Base-by-base conservation (phyloP, 2,888 invertebrate genomes). In the Creontiades dilutus region DNA sequence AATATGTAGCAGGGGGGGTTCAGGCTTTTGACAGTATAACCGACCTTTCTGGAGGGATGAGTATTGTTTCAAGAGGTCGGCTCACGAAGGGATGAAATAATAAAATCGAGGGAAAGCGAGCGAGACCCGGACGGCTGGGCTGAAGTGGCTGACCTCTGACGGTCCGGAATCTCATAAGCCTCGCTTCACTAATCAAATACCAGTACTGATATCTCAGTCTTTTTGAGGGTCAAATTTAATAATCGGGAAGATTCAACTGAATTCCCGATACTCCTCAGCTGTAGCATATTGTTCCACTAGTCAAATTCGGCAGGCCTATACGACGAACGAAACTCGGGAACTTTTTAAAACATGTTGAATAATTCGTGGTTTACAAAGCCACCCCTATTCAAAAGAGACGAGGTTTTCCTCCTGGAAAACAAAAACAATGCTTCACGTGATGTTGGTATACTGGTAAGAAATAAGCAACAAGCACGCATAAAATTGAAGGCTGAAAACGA, bases 1-100 rank as follows among this genome's bases (percentile, higher is more conserved):
- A 86, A 86, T 86, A 86, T 86, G 86, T 86, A 86, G 14, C 47
- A n/a, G n/a, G 75, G 86, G 46, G 11, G 86, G 68, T 68, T 37
- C 0, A 68, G 61, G 12, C 68, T 68, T 68, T 68, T 68, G 68
- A 68, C 23, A 23, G 13, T 23, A 68, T 68, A 23, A 23, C 68
- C 12, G 68, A 23, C 19, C 68, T 23, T 68, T 68, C 23, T 12
- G 11, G 19, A 23, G 23, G 68, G 27, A 13, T 23, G 23, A 23
- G 11, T 37, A 37, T 68, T 68, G 68, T 68, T 61, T 61, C n/a
- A 61, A 4, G 11, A 68, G 23, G 61, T 2, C 7, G 5, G 57
- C 57, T n/a, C 19, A 57, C 5, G 57, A 27, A 68, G 68, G 68
- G 68, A 57, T 68, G 12, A 68, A 68, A 68, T 27, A 3, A 23